A percentile compares a stretch with the other conserved stretches of the same genome.
Evolutionary conservation across 2,113 vertebrate species (phyloP).

Genomic region (Gambusia affinis): DNA sequence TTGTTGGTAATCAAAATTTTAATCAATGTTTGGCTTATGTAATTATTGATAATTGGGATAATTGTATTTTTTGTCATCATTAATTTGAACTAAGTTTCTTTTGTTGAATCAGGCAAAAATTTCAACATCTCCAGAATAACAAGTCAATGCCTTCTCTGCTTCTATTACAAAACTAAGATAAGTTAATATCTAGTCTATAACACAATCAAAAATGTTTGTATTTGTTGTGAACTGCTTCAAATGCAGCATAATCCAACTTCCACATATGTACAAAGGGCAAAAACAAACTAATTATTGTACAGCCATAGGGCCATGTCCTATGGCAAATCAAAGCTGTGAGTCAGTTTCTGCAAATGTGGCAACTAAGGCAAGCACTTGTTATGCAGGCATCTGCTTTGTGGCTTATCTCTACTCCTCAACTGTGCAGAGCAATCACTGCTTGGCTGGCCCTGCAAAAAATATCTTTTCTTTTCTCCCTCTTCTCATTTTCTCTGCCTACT

Average conservation of each 20-base stretch:
- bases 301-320: slow-evolving; percentile 29
- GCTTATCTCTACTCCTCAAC: slow-evolving; percentile 79
- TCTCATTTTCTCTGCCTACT: slow-evolving; percentile 24
- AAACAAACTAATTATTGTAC: not conserved
- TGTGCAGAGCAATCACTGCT: slow-evolving; percentile 76
- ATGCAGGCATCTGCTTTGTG: slow-evolving; percentile 77
- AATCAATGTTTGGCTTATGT: too few species aligned
- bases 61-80: too few species aligned
- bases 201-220: slow-evolving; percentile 40
- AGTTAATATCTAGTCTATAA: slow-evolving; percentile 45
- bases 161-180: slow-evolving; percentile 36
- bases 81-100: too few species aligned
- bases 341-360: slow-evolving; percentile 70
- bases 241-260: slow-evolving; percentile 1
- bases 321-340: slow-evolving; percentile 62
- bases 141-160: slow-evolving; percentile 56
- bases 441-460: slow-evolving; percentile 68
- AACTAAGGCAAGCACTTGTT: slow-evolving; percentile 71
- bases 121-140: too few species aligned
- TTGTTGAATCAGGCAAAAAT: too few species aligned
- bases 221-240: slow-evolving; percentile 50
- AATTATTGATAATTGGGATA: too few species aligned
- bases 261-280: slow-evolving; percentile 2
- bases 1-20: too few species aligned
- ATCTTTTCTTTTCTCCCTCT: slow-evolving; percentile 22